These are phyloP conservation scores for Clostera curtula DNA, from an alignment of 2,888 invertebrate genomes.

Conservation along the genomic window DNA sequence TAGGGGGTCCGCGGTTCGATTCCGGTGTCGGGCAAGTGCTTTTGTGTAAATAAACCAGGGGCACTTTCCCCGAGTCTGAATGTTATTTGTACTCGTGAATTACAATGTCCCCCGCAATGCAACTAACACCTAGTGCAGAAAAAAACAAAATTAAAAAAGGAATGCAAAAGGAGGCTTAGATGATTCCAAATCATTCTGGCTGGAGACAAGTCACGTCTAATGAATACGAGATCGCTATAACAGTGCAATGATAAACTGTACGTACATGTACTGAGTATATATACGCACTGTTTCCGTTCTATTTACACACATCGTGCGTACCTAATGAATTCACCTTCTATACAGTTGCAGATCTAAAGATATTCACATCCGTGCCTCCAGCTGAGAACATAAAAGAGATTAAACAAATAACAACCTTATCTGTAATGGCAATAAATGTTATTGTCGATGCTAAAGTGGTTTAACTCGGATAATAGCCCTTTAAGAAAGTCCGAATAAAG, in stretches of 20 bases:
- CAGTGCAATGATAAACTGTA: no score
- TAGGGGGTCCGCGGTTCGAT: no score
- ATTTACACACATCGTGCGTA: slow-evolving; percentile 58
- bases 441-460: slow-evolving; percentile 14
- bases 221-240: slow-evolving; percentile 23
- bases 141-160: no score
- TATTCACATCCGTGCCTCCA: slow-evolving; percentile 51
- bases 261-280: slow-evolving; percentile 49
- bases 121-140: no score
- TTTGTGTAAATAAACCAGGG: no score
- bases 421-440: slow-evolving; percentile 7
- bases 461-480: slow-evolving; percentile 5
- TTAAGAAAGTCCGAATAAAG: slow-evolving; percentile 2
- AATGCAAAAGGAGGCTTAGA: no score
- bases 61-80: no score
- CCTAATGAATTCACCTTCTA: slow-evolving; percentile 63
- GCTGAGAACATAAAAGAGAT: slow-evolving; percentile 11
- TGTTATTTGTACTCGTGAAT: no score
- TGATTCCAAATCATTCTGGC: slow-evolving; percentile 15
- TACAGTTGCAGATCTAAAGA: slow-evolving; percentile 59
- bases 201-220: slow-evolving; percentile 15
- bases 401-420: slow-evolving; percentile 23
- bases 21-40: no score
- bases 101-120: no score
- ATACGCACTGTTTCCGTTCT: slow-evolving; percentile 62